Evolutionary conservation across 2,113 vertebrate species (phyloP), one percentile per base, ranked within the genome.

Genomic region (Chlamydotis undulata): DNA sequence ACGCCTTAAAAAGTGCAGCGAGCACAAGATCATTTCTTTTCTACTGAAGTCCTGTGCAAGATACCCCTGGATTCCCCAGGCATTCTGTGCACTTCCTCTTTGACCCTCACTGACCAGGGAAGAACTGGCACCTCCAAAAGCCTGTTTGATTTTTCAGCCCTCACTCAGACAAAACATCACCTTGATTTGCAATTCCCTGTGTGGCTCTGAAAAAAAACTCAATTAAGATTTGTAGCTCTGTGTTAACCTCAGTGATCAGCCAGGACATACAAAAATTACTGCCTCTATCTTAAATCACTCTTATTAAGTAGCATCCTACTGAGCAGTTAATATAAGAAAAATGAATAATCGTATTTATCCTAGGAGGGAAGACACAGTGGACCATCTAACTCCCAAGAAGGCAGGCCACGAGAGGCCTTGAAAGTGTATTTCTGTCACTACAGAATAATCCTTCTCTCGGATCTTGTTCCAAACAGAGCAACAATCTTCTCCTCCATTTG

Each of bases 1-100:
- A 14, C 0, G 4, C 22, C 16, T 76, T 70, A 33, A 52, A 61
- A 90, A 84, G 17, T 3, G 2, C 61, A 28, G 0, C 2, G 1
- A 87, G 19, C 39, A 68, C 22, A 64, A 45, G 26, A 21, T 15
- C 0, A 2, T 64, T 83, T 74, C 59, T 2, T 0, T 67, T 28
- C 7, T 76, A 1, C 6, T 28, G 6, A 83, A 87, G 24, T 70
- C n/a, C 24, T 80, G 16, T 23, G 26, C 68, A 73, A 41, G 15
- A 21, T 4, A 56, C 2, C 10, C 52, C 41, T 17, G 56, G 24
- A 37, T 77, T 70, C 10, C 39, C 7, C 55, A 37, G 53, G 33
- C 13, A 53, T 83, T 90, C 57, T 52, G 6, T n/a, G 28, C 1
- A 0, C 24, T 53, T 76, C 15, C 14, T 82, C 61, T 93, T 69